These are phyloP conservation scores for Saturnia pavonia DNA, from an alignment of 2,888 invertebrate genomes.

Conservation along the genomic window DNA sequence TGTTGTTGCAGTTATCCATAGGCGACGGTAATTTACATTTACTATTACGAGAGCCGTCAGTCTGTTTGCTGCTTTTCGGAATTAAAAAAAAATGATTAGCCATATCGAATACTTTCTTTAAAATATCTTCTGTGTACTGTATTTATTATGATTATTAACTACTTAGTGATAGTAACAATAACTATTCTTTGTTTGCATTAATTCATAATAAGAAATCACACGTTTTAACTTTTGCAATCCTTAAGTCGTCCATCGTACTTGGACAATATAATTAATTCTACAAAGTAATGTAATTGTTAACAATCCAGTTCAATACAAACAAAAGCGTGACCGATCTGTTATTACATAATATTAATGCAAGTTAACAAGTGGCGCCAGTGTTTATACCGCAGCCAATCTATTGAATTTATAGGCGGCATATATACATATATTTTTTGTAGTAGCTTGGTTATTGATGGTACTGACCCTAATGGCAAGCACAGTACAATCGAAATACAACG, in stretches of 20 bases:
- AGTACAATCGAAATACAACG: too few species aligned
- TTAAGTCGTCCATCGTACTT: conserved; percentile 3
- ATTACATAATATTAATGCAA: neutral
- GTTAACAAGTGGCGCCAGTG: conserved; percentile 1
- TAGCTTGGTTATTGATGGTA: too few species aligned
- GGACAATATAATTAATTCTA: neutral
- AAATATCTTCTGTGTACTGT: too few species aligned
- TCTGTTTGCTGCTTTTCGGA: too few species aligned
- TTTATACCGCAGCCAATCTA: neutral
- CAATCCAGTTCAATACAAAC: neutral
- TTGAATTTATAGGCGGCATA: conserved; percentile 10
- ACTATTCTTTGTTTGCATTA: neutral
- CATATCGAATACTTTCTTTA: too few species aligned
- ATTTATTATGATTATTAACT: neutral
- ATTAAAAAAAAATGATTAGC: too few species aligned
- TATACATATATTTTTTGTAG: too few species aligned
- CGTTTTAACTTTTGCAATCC: neutral
- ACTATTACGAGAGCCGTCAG: too few species aligned
- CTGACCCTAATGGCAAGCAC: too few species aligned
- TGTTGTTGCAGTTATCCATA: too few species aligned
- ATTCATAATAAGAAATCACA: neutral
- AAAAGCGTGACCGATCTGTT: conserved; percentile 6
- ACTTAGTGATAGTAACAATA: neutral
- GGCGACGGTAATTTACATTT: too few species aligned
- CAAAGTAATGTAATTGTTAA: neutral